Conservation (phyloP, 2,888 invertebrate species). For the Prosapia bicincta region DNA sequence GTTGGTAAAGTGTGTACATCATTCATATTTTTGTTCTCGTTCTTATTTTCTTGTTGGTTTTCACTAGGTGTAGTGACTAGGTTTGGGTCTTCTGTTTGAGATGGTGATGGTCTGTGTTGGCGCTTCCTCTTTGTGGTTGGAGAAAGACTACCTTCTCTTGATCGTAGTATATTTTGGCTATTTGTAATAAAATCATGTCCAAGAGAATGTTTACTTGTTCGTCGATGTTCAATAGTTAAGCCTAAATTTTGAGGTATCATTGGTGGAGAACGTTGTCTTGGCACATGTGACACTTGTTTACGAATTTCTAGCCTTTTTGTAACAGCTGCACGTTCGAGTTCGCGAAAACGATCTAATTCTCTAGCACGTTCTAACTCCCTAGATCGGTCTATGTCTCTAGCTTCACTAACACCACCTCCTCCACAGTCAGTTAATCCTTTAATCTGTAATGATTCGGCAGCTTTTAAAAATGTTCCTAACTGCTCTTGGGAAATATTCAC, state of each 20-base stretch:
- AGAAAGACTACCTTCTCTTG: conserved; percentile 22
- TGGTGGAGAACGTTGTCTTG: conserved; percentile 17
- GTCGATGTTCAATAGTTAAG: conserved; percentile 14
- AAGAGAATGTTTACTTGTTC: conserved; percentile 7
- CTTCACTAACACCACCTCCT: conserved; percentile 32
- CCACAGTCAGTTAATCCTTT: conserved; percentile 56
- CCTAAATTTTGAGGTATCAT: conserved; percentile 13
- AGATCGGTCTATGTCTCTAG: conserved; percentile 8
- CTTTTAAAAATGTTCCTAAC: conserved; percentile 80
- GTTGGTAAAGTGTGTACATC: background rate
- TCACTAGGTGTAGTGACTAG: background rate
- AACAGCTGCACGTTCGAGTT: background rate
- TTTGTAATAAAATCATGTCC: conserved; percentile 8
- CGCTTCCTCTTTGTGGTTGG: conserved; percentile 19
- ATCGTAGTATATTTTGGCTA: background rate
- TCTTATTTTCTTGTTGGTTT: conserved; percentile 19
- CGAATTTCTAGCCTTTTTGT: conserved; percentile 12
- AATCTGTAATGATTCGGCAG: conserved; percentile 88
- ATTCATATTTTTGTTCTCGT: conserved; percentile 5
- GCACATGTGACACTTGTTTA: conserved; percentile 17
- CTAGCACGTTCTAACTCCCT: conserved; percentile 18
- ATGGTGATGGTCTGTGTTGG: background rate
- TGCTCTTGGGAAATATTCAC: conserved; percentile 92
- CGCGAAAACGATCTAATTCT: conserved; percentile 14
- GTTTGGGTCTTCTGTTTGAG: conserved; percentile 11